A percentile compares a stretch with the other conserved stretches of the same genome.
These are phyloP conservation scores for Mycteria americana DNA, from an alignment of 2,797 vertebrate genomes.

Conservation along the genomic window DNA sequence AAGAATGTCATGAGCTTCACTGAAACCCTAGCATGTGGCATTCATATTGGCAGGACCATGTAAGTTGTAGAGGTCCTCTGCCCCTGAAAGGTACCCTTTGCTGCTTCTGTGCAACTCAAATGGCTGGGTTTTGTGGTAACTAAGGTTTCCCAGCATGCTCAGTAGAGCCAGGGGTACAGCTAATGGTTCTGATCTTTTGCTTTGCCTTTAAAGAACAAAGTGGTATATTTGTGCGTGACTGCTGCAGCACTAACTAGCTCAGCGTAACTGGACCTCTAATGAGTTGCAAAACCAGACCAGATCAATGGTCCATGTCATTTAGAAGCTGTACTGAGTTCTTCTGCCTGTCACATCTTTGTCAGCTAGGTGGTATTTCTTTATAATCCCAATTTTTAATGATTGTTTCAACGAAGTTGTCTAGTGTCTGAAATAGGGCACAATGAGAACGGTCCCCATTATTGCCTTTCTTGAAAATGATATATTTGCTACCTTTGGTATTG, in stretches of 20 bases:
- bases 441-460: neutral
- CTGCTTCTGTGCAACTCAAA: neutral
- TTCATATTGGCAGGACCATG: neutral
- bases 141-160: neutral
- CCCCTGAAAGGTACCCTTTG: neutral
- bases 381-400: constrained; percentile 1
- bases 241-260: neutral
- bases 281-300: neutral
- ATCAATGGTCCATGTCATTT: neutral
- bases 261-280: neutral
- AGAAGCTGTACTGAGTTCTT: neutral
- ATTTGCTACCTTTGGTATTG: constrained; percentile 8
- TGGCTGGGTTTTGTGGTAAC: neutral
- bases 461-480: neutral
- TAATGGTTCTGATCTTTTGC: neutral
- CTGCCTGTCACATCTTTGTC: neutral
- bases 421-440: neutral
- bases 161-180: neutral
- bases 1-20: neutral
- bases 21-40: neutral
- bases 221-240: neutral
- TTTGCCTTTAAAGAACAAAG: neutral
- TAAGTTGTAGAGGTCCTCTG: neutral
- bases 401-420: neutral
- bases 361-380: neutral